Conservation (phyloP, 2,888 invertebrate genomes). For the Agonopterix alstromeriana region DNA sequence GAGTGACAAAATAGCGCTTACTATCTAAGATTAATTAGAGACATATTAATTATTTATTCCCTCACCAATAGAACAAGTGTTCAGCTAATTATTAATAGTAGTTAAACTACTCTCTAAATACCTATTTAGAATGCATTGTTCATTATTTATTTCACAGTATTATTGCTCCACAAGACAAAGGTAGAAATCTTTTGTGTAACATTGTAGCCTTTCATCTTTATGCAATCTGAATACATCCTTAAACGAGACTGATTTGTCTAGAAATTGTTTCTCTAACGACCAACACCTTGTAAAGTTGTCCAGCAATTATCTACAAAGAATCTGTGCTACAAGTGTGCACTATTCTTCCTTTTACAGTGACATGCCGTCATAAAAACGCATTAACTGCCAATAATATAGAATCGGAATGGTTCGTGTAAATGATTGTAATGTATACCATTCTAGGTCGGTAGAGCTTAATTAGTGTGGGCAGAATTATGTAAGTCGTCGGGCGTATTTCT, state of each 20-base stretch:
- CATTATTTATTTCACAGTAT: constrained; percentile 3
- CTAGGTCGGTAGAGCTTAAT: constrained; percentile 56
- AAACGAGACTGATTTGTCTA: not conserved
- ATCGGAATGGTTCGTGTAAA: constrained; percentile 31
- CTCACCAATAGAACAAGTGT: no score
- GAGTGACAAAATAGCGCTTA: no score
- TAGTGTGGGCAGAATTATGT: constrained; percentile 59
- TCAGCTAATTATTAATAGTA: no score
- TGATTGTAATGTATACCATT: constrained; percentile 46
- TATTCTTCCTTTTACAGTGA: constrained; percentile 52
- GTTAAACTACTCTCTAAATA: no score
- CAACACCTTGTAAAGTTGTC: constrained; percentile 1
- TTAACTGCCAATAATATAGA: constrained; percentile 29
- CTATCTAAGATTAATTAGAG: no score
- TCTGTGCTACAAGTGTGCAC: constrained; percentile 8
- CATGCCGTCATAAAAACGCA: constrained; percentile 44
- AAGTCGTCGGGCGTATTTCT: constrained; percentile 44
- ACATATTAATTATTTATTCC: no score
- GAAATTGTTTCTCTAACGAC: not conserved
- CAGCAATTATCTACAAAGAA: constrained; percentile 2
- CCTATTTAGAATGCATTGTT: no score
- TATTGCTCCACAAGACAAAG: no score
- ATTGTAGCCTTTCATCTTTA: no score
- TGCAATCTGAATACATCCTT: no score
- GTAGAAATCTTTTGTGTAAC: no score